A percentile compares a stretch with the other conserved stretches of the same genome.
Evolutionary conservation across 2,888 invertebrate species (phyloP).

Genomic region (Diloba caeruleocephala): DNA sequence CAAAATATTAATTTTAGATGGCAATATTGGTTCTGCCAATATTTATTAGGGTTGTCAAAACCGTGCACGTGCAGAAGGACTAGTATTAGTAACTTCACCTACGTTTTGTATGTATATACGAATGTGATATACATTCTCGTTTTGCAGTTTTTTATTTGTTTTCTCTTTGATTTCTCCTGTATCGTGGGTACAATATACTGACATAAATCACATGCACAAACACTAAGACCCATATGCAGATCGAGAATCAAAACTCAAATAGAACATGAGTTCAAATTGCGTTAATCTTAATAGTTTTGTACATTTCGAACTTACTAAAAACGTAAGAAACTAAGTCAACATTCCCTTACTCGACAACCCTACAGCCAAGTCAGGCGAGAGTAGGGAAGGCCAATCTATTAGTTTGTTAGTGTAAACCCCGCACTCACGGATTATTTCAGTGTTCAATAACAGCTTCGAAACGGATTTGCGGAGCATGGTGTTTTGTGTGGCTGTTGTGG

Average conservation of each 20-base stretch:
- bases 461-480: slow-evolving; percentile 7
- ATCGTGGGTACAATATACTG: no score
- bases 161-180: no score
- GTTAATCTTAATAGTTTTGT: no score
- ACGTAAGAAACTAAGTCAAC: slow-evolving; percentile 14
- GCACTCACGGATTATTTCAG: slow-evolving; percentile 41
- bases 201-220: no score
- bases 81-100: no score
- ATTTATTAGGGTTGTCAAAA: slow-evolving; percentile 37
- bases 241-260: no score
- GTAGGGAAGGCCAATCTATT: slow-evolving; percentile 57
- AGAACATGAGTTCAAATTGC: no score
- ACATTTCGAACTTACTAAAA: slow-evolving; percentile 16
- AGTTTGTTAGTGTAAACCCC: slow-evolving; percentile 47
- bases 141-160: no score
- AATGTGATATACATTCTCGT: no score
- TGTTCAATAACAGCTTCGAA: slow-evolving; percentile 14
- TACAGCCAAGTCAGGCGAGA: slow-evolving; percentile 22
- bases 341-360: slow-evolving; percentile 39
- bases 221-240: no score
- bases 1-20: slow-evolving; percentile 65
- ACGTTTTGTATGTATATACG: no score
- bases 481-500: not conserved
- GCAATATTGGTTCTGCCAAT: slow-evolving; percentile 61
- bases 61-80: no score